phyloP scores from a whole-genome alignment of 2,113 vertebrate species.

The Tauraco erythrolophus region DNA sequence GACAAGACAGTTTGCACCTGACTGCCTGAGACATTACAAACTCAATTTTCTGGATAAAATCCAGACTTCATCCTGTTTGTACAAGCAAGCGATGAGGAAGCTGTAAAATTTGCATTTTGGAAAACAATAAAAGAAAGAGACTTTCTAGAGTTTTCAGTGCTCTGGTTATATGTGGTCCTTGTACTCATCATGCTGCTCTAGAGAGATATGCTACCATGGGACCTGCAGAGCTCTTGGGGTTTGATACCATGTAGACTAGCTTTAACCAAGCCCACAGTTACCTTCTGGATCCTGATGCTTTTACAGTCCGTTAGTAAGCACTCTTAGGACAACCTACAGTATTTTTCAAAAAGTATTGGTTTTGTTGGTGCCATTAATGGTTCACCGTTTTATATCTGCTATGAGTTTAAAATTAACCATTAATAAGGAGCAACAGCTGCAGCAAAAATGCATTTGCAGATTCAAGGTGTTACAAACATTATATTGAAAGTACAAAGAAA shows the following conservation, averaged over 20 bases:
- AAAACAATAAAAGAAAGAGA: not conserved
- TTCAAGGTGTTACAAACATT: not conserved
- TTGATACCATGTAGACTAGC: not conserved
- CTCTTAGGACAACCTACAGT: not conserved
- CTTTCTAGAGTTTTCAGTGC: not conserved
- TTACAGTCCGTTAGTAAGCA: not conserved
- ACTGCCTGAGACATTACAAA: not conserved
- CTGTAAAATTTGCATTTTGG: not conserved
- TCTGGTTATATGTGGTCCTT: no score
- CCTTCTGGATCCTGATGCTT: not conserved
- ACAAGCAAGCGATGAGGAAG: not conserved
- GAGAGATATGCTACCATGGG: no score
- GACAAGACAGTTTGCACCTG: not conserved
- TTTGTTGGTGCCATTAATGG: not conserved
- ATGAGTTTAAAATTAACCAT: not conserved
- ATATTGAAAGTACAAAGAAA: not conserved
- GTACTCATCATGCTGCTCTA: fast-evolving
- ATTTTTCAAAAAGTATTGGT: not conserved
- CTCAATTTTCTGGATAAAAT: not conserved
- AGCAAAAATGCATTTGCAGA: not conserved
- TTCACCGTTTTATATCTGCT: not conserved
- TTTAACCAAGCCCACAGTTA: not conserved
- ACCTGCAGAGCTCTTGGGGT: not conserved
- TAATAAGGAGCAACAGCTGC: not conserved
- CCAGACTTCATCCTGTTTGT: not conserved